Base-by-base conservation (phyloP, 2,888 invertebrate species). In the Nemurella pictetii region DNA sequence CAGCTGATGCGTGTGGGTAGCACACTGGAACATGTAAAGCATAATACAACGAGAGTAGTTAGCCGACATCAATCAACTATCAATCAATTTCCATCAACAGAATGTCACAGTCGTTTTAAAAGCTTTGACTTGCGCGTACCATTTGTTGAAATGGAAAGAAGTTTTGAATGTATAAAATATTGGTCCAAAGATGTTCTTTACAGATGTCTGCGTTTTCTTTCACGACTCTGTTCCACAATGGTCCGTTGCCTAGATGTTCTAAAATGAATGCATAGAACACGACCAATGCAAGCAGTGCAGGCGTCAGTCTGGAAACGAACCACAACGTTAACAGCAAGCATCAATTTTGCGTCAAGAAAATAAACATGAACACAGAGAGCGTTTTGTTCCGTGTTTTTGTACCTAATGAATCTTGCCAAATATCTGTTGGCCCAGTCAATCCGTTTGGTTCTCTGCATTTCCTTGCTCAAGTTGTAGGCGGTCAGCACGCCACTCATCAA, bases 1-100 rank as follows among this genome's bases (percentile, higher is more conserved):
- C 86, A 95, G 89, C 88, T 95, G 95, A 88, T 95, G 94, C 0
- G 95, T 95, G 90, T 95, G 95, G 0, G 95, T 94, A 28, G 95
- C 95, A 88, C 95, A 96, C 95, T 95, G 90, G 15, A 90, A 90
- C 32, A 27, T 25, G 3, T 5, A 32, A 32, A 3, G 32, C 4
- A 32, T n/a, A n/a, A n/a, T n/a, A n/a, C n/a, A n/a, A n/a, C n/a
- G n/a, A n/a, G n/a, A n/a, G n/a, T n/a, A n/a, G n/a, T n/a, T n/a
- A n/a, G n/a, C n/a, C n/a, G n/a, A n/a, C n/a, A n/a, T n/a, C n/a
- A n/a, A n/a, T n/a, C n/a, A n/a, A n/a, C n/a, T n/a, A n/a, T n/a
- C n/a, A n/a, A n/a, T n/a, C n/a, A n/a, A n/a, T n/a, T n/a, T n/a
- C n/a, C 73, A n/a, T 73, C 4, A 73, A 73, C 4, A 73, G n/a